Evolutionary conservation across 2,113 vertebrate genomes (phyloP), one percentile per base, ranked within the genome.

Genomic region (Phoenicopterus ruber): DNA sequence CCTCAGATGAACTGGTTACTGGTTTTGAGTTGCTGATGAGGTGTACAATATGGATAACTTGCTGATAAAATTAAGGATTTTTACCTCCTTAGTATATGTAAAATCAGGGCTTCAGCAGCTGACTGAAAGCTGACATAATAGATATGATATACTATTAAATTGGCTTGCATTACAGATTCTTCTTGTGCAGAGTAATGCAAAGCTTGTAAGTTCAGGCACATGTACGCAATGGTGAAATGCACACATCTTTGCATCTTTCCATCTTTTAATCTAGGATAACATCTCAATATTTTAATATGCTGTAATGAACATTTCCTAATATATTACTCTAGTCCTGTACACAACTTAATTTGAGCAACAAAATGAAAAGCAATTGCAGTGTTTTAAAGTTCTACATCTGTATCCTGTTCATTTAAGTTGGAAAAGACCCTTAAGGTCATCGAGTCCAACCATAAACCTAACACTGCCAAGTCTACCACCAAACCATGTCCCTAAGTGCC

Each of bases 301-400:
- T 71, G 42, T 54, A 44, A 22, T 25, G 25, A 66, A 14, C 4
- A 3, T 50, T 90, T 90, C 20, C 31, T 52, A 6, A 31, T 42
- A 19, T 31, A 17, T 36, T 88, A 16, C 20, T 57, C 6, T 85
- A 24, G 10, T 78, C 31, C 5, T 78, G 13, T 49, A 32, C 13
- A 26, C 18, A 58, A 13, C 29, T 61, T 54, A 46, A 46, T 55
- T 69, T 80, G 21, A 52, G 20, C 46, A 83, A n/a, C 4, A 63
- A 77, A 63, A 29, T 34, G 8, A 40, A 67, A 76, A 72, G 20
- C 13, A 72, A 6, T 65, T 49, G 9, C 3, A 6, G 0, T 83
- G 9, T 65, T 54, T 54, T 63, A 0, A 66, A 54, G 10, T 54
- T 62, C 19, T 71, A 1, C 0, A 0, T 36, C 11, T 70, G 12